Base-by-base conservation (phyloP, 2,888 invertebrate species). In the Meloe dianella region DNA sequence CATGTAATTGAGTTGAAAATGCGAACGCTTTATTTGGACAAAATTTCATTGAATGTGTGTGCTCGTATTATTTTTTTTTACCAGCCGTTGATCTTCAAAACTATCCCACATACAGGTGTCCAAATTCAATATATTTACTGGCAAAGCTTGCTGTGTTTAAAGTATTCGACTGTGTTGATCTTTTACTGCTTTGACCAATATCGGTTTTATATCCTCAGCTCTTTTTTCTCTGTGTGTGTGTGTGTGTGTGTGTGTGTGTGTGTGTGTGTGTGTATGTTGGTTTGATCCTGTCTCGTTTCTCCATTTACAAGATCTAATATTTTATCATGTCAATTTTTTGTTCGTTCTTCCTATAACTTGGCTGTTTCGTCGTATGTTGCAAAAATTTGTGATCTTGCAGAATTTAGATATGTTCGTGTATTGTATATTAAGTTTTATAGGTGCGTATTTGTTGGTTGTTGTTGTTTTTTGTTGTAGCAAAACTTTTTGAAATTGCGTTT, bases 261-360 rank as follows among this genome's bases (percentile, higher is more conserved):
- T n/a, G n/a, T n/a, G n/a, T n/a, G n/a, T n/a, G n/a, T n/a, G n/a
- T n/a, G n/a, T n/a, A n/a, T 41, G 54, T 54, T 27, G 24, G 54
- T 54, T 27, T 24, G 54, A 54, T 54, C 14, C 54, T 54, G 54
- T 54, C 54, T 24, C 54, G 14, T 54, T 54, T 54, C 54, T 22
- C 54, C n/a, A 54, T 27, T 54, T 54, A 54, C 24, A 27, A 27
- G 54, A 54, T 54, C 54, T 54, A 27, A 54, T 54, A 54, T 54
- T 54, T 27, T 14, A 54, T n/a, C 54, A 27, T 54, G 54, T 54
- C 54, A 54, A 51, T 22, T 51, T 47, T 51, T 24, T 54, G 10
- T 41, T 41, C 8, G 20, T 24, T 12, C 2, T 54, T 54, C 41
- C 14, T 54, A 12, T 22, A 22, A 24, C 22, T 51, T 14, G 9